Evolutionary conservation across 2,797 vertebrate genomes (phyloP).

Genomic region (Phalloptychus januarius): DNA sequence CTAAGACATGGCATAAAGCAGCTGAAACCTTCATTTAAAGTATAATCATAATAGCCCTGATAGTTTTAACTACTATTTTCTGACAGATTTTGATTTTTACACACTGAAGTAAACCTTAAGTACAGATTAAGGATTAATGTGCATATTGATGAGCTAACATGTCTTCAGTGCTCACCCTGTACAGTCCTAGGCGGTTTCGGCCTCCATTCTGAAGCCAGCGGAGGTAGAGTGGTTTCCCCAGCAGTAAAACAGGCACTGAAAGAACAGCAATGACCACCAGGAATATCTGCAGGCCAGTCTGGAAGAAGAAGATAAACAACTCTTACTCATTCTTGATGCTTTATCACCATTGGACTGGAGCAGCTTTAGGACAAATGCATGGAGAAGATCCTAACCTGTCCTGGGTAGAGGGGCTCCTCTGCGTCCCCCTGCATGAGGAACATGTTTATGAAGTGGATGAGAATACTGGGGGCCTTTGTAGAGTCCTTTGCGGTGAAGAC

Average conservation of each 20-base stretch:
- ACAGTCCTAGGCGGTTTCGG: slow-evolving; percentile 79
- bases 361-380: neutral
- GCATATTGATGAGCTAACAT: neutral
- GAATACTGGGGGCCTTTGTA: slow-evolving; percentile 88
- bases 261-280: slow-evolving; percentile 86
- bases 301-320: slow-evolving; percentile 21
- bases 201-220: slow-evolving; percentile 89
- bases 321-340: neutral
- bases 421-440: slow-evolving; percentile 86
- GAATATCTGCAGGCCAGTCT: slow-evolving; percentile 88
- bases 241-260: slow-evolving; percentile 89
- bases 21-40: neutral
- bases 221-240: slow-evolving; percentile 94
- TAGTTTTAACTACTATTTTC: neutral
- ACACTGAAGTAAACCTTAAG: neutral
- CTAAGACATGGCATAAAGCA: neutral
- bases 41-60: neutral
- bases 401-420: slow-evolving; percentile 79
- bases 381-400: slow-evolving; percentile 83
- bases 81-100: neutral
- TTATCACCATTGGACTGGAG: neutral
- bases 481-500: slow-evolving; percentile 82
- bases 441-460: slow-evolving; percentile 98
- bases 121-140: neutral
- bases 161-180: slow-evolving; percentile 83